A percentile compares a stretch with the other conserved stretches of the same genome.
phyloP scores from a whole-genome alignment of 1,140 invertebrate species.

The Geopemphigus sp. region DNA sequence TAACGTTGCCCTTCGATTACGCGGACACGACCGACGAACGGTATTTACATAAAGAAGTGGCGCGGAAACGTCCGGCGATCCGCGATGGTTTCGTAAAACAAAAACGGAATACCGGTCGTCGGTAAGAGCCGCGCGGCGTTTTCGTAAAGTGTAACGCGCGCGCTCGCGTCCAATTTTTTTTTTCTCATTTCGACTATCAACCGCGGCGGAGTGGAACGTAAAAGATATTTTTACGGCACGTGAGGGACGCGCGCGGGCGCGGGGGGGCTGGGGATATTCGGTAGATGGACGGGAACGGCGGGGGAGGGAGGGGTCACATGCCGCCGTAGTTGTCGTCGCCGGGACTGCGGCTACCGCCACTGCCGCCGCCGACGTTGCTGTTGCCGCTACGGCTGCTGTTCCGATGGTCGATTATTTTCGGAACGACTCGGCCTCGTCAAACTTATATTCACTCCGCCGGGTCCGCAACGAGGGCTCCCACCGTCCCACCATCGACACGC shows the following conservation, averaged over 20 bases:
- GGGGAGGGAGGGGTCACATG: neutral
- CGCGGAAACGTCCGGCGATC: too few species aligned
- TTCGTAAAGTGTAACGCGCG: too few species aligned
- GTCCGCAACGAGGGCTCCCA: neutral
- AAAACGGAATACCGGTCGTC: too few species aligned
- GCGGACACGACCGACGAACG: too few species aligned
- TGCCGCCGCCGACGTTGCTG: too few species aligned
- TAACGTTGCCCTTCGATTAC: too few species aligned
- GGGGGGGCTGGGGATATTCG: neutral
- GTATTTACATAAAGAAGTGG: too few species aligned
- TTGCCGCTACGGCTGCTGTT: conserved; percentile 14
- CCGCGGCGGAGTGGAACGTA: conserved; percentile 6
- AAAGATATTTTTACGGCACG: conserved; percentile 47
- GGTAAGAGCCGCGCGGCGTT: too few species aligned
- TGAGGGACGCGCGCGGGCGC: neutral
- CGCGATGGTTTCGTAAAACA: too few species aligned
- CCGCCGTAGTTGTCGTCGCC: neutral
- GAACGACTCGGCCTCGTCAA: conserved; percentile 42
- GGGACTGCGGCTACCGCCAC: neutral
- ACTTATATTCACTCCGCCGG: conserved; percentile 8
- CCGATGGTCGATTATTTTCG: conserved; percentile 46
- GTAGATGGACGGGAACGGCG: neutral
- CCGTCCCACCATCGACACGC: too few species aligned
- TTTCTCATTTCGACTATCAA: neutral
- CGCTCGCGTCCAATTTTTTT: neutral